phyloP scores from a whole-genome alignment of 2,113 vertebrate species.

The Chrysochloris asiatica region DNA sequence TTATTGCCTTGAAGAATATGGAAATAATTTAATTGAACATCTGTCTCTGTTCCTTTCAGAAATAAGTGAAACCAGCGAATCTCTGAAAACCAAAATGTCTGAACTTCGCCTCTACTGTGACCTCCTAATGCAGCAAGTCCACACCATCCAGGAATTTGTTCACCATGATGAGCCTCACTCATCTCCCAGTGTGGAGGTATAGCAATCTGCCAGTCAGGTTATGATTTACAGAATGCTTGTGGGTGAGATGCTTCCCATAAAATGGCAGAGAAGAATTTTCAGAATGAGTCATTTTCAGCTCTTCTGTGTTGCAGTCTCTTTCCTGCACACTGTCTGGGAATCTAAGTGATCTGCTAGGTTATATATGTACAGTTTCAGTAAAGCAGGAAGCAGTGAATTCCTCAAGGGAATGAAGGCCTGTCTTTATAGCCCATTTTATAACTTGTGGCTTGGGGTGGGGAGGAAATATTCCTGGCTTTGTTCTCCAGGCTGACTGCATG shows the following conservation, averaged over 20 bases:
- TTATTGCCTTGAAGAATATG: slow-evolving; percentile 19
- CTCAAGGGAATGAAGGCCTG: neutral
- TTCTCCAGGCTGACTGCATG: neutral
- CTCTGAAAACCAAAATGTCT: slow-evolving; percentile 98
- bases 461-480: neutral
- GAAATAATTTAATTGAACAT: slow-evolving; percentile 25
- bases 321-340: neutral
- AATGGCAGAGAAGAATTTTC: neutral
- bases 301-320: neutral
- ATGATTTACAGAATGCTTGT: neutral
- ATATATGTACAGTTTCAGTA: neutral
- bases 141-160: slow-evolving; percentile 92
- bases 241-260: neutral
- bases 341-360: neutral
- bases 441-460: neutral
- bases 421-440: neutral
- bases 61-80: slow-evolving; percentile 92
- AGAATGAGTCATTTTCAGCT: neutral
- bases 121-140: slow-evolving; percentile 93
- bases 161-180: slow-evolving; percentile 85
- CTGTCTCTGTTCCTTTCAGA: slow-evolving; percentile 81
- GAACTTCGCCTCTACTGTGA: slow-evolving; percentile 98
- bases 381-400: neutral
- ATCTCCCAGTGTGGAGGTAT: slow-evolving; percentile 86
- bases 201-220: neutral